Evolutionary conservation across 2,113 vertebrate genomes (phyloP).

Genomic region (Todiramphus chloris): DNA sequence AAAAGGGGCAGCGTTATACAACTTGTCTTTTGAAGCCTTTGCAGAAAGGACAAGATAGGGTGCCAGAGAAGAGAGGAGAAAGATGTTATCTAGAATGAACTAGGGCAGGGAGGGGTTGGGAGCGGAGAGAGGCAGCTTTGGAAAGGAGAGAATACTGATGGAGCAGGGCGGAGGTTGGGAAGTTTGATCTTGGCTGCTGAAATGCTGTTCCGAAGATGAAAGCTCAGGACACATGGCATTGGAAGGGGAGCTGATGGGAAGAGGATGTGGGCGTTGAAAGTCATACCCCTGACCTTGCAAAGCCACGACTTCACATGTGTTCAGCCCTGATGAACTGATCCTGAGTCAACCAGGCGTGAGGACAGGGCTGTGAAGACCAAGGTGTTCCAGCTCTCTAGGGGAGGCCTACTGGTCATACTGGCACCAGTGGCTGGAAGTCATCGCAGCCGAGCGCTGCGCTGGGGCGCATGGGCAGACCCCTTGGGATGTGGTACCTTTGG

Average conservation of each 20-base stretch:
- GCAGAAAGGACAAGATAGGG: background rate
- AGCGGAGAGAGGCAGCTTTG: background rate
- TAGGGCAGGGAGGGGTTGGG: background rate
- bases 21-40: background rate
- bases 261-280: background rate
- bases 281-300: background rate
- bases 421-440: background rate
- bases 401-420: background rate
- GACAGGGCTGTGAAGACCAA: background rate
- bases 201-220: background rate
- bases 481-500: background rate
- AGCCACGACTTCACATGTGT: fast-evolving
- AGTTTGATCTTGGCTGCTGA: background rate
- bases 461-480: background rate
- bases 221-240: background rate
- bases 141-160: background rate
- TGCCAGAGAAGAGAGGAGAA: background rate
- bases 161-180: background rate
- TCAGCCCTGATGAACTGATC: background rate
- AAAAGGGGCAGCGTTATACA: background rate
- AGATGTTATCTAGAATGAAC: background rate
- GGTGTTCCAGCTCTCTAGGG: background rate
- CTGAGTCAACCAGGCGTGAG: background rate
- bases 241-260: background rate
- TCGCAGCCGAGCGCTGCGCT: background rate